These are phyloP conservation scores for Drosophila silvestris DNA, from an alignment of 2,888 invertebrate species.

Conservation along the genomic window DNA sequence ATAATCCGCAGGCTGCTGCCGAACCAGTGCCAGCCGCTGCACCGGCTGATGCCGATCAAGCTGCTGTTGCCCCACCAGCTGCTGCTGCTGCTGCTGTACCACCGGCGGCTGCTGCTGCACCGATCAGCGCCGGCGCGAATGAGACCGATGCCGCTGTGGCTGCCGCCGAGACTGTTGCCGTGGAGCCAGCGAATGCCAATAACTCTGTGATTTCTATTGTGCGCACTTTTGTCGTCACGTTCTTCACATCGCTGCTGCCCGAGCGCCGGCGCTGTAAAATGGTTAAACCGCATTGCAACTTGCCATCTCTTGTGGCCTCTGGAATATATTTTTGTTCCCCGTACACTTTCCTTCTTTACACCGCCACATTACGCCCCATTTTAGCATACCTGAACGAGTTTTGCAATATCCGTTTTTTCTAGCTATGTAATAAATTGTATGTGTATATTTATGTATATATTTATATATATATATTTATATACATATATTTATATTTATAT, in stretches of 20 bases:
- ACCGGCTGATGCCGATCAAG: conserved; percentile 16
- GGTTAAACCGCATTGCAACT: conserved; percentile 5
- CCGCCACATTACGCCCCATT: conserved; percentile 28
- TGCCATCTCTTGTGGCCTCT: conserved; percentile 32
- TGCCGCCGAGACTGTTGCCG: conserved; percentile 63
- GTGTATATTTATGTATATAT: conserved; percentile 41
- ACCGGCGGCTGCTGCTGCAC: conserved; percentile 13
- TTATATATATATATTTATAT: conserved; percentile 35
- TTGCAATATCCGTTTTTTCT: conserved; percentile 64
- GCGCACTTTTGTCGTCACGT: conserved; percentile 96
- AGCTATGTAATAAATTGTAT: conserved; percentile 52
- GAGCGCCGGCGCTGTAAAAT: conserved; percentile 89
- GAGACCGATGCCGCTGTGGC: conserved; percentile 49
- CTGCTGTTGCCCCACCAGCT: conserved; percentile 41
- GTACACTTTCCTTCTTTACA: conserved; percentile 17
- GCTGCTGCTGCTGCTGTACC: conserved; percentile 20
- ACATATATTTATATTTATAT: conserved; percentile 14
- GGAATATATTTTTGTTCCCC: conserved; percentile 14
- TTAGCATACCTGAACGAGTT: conserved; percentile 49
- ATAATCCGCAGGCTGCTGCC: conserved; percentile 58
- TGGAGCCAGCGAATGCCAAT: conserved; percentile 84
- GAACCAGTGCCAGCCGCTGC: conserved; percentile 43
- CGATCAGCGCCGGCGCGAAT: conserved; percentile 39
- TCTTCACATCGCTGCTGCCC: conserved; percentile 97
- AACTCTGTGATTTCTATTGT: conserved; percentile 90